Conservation (phyloP, 2,113 vertebrate species). For the Oryzias curvinotus region DNA sequence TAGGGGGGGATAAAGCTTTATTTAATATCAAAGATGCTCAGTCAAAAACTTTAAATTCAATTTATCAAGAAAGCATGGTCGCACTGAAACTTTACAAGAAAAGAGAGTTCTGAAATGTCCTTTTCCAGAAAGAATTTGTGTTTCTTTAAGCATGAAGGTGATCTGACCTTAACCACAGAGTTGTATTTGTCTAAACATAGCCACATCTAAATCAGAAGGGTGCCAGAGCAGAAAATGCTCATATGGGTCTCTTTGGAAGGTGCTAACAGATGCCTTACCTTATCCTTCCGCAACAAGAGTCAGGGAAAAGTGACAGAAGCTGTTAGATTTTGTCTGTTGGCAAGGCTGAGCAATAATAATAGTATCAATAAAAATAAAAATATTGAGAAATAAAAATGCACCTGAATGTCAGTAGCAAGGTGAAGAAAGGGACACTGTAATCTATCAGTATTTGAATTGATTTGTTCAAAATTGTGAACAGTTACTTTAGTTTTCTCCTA, state of each 20-base stretch:
- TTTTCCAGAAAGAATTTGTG: slow-evolving; percentile 12
- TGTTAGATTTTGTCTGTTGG: neutral
- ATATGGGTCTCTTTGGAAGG: slow-evolving; percentile 34
- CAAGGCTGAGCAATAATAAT: neutral
- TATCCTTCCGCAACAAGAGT: slow-evolving; percentile 6
- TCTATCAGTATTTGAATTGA: too few relatives aligned
- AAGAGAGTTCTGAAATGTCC: slow-evolving; percentile 11
- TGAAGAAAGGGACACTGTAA: too few relatives aligned
- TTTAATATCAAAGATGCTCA: too few relatives aligned
- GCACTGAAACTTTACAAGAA: neutral
- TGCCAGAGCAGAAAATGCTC: slow-evolving; percentile 50
- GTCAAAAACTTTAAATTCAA: too few relatives aligned
- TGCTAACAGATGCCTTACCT: slow-evolving; percentile 27
- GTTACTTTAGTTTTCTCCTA: too few relatives aligned
- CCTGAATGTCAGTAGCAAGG: too few relatives aligned
- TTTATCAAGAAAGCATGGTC: neutral
- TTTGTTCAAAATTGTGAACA: too few relatives aligned
- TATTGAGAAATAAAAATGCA: neutral
- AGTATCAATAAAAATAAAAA: too few relatives aligned
- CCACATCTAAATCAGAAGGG: slow-evolving; percentile 44
- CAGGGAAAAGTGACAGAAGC: neutral
- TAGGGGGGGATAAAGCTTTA: neutral
- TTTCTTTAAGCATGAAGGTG: slow-evolving; percentile 49
- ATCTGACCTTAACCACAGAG: slow-evolving; percentile 34
- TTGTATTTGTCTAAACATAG: slow-evolving; percentile 47